Evolutionary conservation across 2,113 vertebrate genomes (phyloP).

Genomic region (Lasiurus cinereus): DNA sequence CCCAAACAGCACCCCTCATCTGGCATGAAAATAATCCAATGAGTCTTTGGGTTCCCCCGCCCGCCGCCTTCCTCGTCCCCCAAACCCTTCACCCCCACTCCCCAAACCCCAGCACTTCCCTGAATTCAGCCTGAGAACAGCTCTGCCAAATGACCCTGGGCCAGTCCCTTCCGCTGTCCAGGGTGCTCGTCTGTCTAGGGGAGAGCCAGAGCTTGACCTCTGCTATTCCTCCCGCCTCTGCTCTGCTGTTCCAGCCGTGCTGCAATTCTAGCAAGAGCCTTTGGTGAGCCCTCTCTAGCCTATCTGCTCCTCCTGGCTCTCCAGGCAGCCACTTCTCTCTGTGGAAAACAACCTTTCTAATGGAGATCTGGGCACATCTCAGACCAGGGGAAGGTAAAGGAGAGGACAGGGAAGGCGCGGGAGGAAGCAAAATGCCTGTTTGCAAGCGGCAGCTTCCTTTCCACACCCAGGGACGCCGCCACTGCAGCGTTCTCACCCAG

Average conservation of each 20-base stretch:
- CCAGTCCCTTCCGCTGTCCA: background rate
- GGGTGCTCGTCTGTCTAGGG: background rate
- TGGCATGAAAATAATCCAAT: slow-evolving; percentile 17
- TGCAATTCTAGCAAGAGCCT: background rate
- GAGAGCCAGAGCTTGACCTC: background rate
- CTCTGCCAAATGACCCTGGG: background rate
- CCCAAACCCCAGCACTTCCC: background rate
- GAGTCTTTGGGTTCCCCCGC: background rate
- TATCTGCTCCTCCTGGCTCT: background rate
- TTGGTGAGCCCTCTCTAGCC: background rate
- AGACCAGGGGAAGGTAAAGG: background rate
- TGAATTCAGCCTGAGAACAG: background rate
- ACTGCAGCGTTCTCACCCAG: background rate
- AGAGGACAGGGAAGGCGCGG: background rate
- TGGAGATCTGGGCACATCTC: background rate
- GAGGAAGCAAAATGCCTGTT: slow-evolving; percentile 30
- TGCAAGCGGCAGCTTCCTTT: background rate
- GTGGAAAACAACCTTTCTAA: background rate
- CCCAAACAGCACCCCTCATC: slow-evolving; percentile 50
- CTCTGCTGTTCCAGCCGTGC: background rate
- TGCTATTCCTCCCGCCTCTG: background rate
- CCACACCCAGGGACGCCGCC: background rate
- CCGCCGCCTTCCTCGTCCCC: no score
- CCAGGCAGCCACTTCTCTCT: background rate
- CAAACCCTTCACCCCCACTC: no score